Base-by-base conservation (phyloP, 2,113 vertebrate genomes). In the Salvelinus fontinalis region DNA sequence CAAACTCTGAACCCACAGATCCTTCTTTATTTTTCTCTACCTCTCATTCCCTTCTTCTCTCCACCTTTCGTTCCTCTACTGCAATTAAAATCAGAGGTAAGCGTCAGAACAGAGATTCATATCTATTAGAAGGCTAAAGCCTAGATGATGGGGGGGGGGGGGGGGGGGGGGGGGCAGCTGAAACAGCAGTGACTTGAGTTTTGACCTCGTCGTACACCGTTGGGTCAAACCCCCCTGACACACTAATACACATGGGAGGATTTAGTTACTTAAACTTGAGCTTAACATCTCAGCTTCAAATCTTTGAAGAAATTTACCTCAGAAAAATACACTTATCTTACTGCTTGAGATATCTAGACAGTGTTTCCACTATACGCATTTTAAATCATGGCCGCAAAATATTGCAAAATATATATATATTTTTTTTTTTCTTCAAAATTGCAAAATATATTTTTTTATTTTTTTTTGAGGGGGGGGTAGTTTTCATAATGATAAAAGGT, bases 41-140 rank as follows among this genome's bases (percentile, higher is more conserved):
- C 48, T 57, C 62, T 71, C 59, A 13, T 73, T 70, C 65, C 26
- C 72, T 71, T 70, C 18, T 66, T 44, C n/a, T 74, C 74, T 71
- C 59, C 16, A 9, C 16, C 59, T 51, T 16, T 44, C 73, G 1
- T 22, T 67, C 29, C 80, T 74, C 18, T 68, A 59, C 34, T 51
- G 62, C 78, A 67, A 83, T 73, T 24, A 78, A 85, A 85, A 87
- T 81, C 9, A 81, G 84, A 27, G 74, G 78, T 67, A 24, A 9
- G 62, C 78, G 79, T 85, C 87, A 83, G 66, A 70, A 67, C 26
- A 62, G 62, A 26, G 75, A 83, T 78, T 24, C 18, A 69, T 71
- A 26, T 71, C 39, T 76, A 85, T 71, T 73, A 82, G 54, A 83
- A 1, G 51, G 51, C 31, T 76, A 73, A 83, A 83, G 74, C 79